phyloP scores from a whole-genome alignment of 2,797 vertebrate species.

The Orestias chungarensis region DNA sequence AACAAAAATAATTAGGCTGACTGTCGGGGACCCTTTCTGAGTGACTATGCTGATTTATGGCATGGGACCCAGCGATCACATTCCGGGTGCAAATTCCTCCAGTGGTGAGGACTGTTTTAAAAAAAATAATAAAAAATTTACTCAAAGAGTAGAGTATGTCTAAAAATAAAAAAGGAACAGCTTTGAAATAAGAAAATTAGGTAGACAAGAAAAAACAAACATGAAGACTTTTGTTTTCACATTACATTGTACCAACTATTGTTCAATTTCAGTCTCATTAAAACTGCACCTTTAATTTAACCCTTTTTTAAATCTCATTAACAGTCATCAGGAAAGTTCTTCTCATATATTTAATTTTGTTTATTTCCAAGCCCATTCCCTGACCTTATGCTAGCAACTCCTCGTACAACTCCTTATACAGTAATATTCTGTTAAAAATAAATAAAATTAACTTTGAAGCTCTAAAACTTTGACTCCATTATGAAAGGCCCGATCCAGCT shows the following conservation, averaged over 20 bases:
- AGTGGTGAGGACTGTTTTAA: conserved; percentile 64
- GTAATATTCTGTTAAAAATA: too few relatives aligned
- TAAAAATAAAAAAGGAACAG: conserved; percentile 19
- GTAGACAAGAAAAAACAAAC: not conserved
- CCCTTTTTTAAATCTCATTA: not conserved
- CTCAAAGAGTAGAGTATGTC: conserved; percentile 48
- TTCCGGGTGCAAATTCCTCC: conserved; percentile 55
- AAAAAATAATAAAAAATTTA: conserved; percentile 73
- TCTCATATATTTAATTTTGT: not conserved
- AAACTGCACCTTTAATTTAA: not conserved
- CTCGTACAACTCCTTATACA: too few relatives aligned
- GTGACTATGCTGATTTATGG: conserved; percentile 59
- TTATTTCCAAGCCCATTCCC: not conserved
- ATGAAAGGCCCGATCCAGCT: conserved; percentile 61
- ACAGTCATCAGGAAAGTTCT: not conserved
- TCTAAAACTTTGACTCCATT: conserved; percentile 48
- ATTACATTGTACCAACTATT: not conserved
- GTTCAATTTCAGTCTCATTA: not conserved
- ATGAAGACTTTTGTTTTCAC: not conserved
- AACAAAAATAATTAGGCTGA: conserved; percentile 71
- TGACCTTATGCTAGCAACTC: not conserved
- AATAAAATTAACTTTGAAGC: conserved; percentile 9
- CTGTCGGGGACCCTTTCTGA: conserved; percentile 55
- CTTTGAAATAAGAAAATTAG: not conserved
- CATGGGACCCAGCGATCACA: conserved; percentile 40